Evolutionary conservation across 2,113 vertebrate genomes (phyloP), one percentile per base, ranked within the genome.

Genomic region (Daboia siamensis): DNA sequence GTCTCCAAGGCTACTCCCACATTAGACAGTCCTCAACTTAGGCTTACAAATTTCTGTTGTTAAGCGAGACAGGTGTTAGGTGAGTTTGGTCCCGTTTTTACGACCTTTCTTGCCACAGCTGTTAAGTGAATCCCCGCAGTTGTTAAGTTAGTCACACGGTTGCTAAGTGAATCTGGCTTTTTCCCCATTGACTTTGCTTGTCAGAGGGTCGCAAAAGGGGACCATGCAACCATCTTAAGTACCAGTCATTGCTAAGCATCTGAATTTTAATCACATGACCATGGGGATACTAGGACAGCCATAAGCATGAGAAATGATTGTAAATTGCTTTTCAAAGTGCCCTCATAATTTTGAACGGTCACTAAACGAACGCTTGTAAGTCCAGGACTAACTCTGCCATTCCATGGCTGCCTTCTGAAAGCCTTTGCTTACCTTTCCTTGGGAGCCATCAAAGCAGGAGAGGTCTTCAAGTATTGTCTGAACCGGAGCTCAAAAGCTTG

Each of bases 401-500:
- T 80, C 33, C 74, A 44, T 2, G 39, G 33, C 17, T 80, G 74
- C 33, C 10, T 55, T 5, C 17, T 46, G 51, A 94, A 86, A 95
- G 95, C 5, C 86, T 39, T 29, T 90, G 55, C 97, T 97, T 94
- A 99, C 99, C 98, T 99, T 96, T 98, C 98, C 93, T 95, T 97
- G 94, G 97, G 89, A 1, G 97, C 94, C 93, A 97, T 96, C 91
- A 98, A 92, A 64, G 97, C 86, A 0, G 98, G 97, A 11, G 98
- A 97, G 91, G 98, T 98, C 96, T 97, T 98, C 96, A 99, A 97
- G 95, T 98, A 98, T 91, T 99, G 98, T 88, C 98, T 98, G 96
- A 99, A 99, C 1, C 98, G 98, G n/a, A 98, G 98, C 94, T 99
- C 98, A 95, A 99, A 99, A 89, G 99, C 99, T 94, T 98, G 98